A percentile compares a stretch with the other conserved stretches of the same genome.
Conservation (phyloP, 1,140 invertebrate species). For the Eriosoma lanigerum region DNA sequence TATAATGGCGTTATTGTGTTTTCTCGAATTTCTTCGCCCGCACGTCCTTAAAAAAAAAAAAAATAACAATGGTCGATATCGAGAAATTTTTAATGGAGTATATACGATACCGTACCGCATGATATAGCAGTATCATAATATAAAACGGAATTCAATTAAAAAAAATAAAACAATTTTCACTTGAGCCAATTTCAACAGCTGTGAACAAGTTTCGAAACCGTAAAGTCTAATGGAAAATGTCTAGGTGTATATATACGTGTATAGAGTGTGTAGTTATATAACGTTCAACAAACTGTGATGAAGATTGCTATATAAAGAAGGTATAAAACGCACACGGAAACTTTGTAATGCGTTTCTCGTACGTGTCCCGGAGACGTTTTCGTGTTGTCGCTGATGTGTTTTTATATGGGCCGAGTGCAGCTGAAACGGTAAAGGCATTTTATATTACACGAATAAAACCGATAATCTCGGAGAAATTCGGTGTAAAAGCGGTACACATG, state of each 20-base stretch:
- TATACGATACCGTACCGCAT: too few species aligned
- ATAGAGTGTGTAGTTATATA: too few species aligned
- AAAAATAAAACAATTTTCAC: neutral
- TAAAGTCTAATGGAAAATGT: neutral
- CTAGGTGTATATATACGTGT: neutral
- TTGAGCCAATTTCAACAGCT: neutral
- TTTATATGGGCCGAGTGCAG: neutral
- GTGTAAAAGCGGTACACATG: neutral
- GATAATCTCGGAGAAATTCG: slow-evolving; percentile 18
- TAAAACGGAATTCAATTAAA: too few species aligned
- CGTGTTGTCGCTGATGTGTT: neutral
- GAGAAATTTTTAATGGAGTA: too few species aligned
- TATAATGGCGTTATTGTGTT: too few species aligned
- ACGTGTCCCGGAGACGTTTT: neutral
- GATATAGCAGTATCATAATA: too few species aligned
- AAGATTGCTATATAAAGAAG: neutral
- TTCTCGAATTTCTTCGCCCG: too few species aligned
- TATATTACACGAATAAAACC: slow-evolving; percentile 41
- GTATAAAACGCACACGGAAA: slow-evolving; percentile 21
- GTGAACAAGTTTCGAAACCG: neutral
- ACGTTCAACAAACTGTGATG: neutral
- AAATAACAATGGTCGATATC: too few species aligned
- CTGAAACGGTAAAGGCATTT: neutral
- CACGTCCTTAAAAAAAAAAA: too few species aligned
- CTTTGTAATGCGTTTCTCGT: neutral